Conservation (phyloP, 2,113 vertebrate genomes). For the Prunella himalayana region DNA sequence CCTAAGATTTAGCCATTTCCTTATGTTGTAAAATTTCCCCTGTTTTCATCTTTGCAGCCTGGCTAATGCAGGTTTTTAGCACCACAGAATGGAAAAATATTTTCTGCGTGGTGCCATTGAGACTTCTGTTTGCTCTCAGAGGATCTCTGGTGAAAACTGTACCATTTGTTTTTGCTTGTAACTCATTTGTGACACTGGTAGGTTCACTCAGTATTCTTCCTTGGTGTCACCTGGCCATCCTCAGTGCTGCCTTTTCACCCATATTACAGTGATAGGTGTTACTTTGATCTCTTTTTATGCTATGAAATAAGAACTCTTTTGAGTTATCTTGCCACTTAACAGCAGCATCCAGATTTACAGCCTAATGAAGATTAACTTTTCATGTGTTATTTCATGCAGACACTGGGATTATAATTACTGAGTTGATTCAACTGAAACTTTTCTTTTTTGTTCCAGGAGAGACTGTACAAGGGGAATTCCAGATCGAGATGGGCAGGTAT, state of each 20-base stretch:
- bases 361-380: background rate
- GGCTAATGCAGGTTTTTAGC: background rate
- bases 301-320: background rate
- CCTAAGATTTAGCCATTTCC: background rate
- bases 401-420: background rate
- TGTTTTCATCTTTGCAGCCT: background rate
- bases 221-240: background rate
- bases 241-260: background rate
- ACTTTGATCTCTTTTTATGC: background rate
- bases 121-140: background rate
- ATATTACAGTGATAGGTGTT: background rate
- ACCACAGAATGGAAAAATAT: background rate
- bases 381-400: background rate
- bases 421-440: background rate
- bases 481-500: constrained; percentile 80
- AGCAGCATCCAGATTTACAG: background rate
- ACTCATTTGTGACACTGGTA: background rate
- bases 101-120: background rate
- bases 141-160: background rate
- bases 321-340: background rate
- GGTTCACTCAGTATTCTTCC: background rate
- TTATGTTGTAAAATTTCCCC: background rate
- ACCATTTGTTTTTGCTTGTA: background rate
- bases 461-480: constrained; percentile 77
- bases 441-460: constrained; percentile 63